phyloP scores from a whole-genome alignment of 2,888 invertebrate genomes.

The Maniola hyperantus region DNA sequence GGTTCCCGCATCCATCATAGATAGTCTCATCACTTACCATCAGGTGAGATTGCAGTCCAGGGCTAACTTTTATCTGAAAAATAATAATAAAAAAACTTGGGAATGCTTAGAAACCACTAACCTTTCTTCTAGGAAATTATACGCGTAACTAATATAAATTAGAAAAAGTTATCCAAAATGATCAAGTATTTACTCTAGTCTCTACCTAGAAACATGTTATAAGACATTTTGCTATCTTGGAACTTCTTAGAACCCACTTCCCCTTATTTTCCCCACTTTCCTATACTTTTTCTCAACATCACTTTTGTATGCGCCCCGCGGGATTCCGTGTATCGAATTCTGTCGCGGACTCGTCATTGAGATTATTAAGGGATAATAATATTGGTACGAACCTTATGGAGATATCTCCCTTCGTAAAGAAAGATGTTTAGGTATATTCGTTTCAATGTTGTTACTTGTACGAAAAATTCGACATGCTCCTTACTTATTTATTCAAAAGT shows the following conservation, averaged over 20 bases:
- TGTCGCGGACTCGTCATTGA: slow-evolving; percentile 9
- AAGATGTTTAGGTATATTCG: not conserved
- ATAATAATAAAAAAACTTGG: too few species aligned
- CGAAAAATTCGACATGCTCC: too few species aligned
- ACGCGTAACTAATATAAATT: not conserved
- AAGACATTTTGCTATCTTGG: slow-evolving; percentile 2
- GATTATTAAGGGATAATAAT: slow-evolving; percentile 17
- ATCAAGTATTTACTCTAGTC: not conserved
- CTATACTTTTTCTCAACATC: slow-evolving; percentile 2
- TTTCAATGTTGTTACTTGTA: too few species aligned
- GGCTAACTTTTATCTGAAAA: too few species aligned
- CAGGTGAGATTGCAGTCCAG: too few species aligned
- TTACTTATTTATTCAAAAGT: too few species aligned
- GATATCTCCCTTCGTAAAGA: not conserved
- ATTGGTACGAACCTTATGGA: not conserved
- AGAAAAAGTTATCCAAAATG: not conserved
- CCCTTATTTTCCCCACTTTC: too few species aligned
- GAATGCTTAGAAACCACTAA: not conserved
- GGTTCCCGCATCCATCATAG: too few species aligned
- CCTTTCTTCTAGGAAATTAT: not conserved
- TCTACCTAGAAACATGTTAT: not conserved
- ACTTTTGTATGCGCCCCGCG: slow-evolving; percentile 9
- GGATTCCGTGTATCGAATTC: slow-evolving; percentile 7
- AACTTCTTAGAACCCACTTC: slow-evolving; percentile 9
- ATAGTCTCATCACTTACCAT: too few species aligned